Conservation (phyloP, 2,797 vertebrate species). For the Streptopelia turtur region DNA sequence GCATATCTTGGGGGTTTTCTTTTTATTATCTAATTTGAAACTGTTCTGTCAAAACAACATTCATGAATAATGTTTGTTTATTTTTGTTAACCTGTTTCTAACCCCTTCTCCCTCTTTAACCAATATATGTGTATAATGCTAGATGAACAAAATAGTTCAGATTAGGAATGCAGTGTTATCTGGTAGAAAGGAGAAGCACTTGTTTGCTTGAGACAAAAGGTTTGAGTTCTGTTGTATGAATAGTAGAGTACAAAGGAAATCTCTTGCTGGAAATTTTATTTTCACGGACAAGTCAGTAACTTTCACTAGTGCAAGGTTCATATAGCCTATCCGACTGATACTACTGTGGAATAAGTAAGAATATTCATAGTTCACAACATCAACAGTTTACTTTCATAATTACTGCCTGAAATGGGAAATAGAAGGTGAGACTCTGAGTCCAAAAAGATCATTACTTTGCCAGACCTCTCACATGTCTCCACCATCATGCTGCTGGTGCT, state of each 20-base stretch:
- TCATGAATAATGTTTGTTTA: not conserved
- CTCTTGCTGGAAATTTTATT: not conserved
- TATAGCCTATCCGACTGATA: not conserved
- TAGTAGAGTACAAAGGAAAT: not conserved
- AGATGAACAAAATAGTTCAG: not conserved
- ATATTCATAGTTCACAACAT: not conserved
- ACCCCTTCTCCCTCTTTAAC: not conserved
- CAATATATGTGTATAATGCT: not conserved
- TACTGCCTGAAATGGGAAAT: not conserved
- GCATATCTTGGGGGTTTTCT: not conserved
- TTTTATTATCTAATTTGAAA: not conserved
- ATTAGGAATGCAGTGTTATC: not conserved
- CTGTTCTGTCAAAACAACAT: not conserved
- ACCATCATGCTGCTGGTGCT: not conserved
- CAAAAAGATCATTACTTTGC: not conserved
- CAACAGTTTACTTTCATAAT: not conserved
- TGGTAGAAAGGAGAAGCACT: not conserved
- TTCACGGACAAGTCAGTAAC: not conserved
- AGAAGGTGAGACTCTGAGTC: not conserved
- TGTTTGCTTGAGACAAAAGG: not conserved
- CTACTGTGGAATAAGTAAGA: not conserved
- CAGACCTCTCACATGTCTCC: not conserved
- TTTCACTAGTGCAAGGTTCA: not conserved
- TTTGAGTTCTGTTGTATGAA: not conserved
- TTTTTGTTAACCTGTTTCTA: not conserved